These are phyloP conservation scores for Dipodomys stephensi DNA, from an alignment of 2,113 vertebrate genomes.

Conservation along the genomic window DNA sequence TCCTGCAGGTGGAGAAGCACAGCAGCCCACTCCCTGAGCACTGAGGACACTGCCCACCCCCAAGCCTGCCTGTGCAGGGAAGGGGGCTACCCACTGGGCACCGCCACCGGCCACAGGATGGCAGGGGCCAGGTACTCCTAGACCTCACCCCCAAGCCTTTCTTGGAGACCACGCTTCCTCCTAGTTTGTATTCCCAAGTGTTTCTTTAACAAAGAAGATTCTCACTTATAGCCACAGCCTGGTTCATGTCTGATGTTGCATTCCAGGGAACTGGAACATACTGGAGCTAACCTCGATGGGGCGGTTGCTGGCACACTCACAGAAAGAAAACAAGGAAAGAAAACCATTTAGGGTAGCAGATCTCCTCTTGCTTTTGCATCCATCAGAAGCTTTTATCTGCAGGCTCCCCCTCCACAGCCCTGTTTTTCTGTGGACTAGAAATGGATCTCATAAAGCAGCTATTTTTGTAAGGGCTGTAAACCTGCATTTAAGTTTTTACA, in stretches of 20 bases:
- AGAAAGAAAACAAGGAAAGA: not conserved
- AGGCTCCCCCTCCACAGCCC: not conserved
- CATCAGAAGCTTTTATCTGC: not conserved
- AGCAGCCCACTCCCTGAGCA: fast-evolving
- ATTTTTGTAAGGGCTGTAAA: not conserved
- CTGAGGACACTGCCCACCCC: fast-evolving
- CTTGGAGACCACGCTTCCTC: not conserved
- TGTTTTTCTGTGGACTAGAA: not conserved
- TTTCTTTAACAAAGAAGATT: not conserved
- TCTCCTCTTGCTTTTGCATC: not conserved
- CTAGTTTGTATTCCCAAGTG: fast-evolving
- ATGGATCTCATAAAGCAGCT: not conserved
- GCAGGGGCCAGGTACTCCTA: fast-evolving
- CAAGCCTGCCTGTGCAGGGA: fast-evolving
- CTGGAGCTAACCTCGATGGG: fast-evolving
- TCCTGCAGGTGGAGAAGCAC: fast-evolving
- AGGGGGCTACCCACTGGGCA: fast-evolving
- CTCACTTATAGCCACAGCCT: no score
- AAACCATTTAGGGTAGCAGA: not conserved
- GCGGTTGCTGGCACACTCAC: not conserved
- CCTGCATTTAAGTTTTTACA: not conserved
- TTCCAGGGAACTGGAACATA: not conserved
- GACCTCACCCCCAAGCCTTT: no score
- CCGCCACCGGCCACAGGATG: no score
- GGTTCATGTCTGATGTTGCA: not conserved